Evolutionary conservation across 2,797 vertebrate species (phyloP), one percentile per base, ranked within the genome.

Genomic region (Eutrigla gurnardus): DNA sequence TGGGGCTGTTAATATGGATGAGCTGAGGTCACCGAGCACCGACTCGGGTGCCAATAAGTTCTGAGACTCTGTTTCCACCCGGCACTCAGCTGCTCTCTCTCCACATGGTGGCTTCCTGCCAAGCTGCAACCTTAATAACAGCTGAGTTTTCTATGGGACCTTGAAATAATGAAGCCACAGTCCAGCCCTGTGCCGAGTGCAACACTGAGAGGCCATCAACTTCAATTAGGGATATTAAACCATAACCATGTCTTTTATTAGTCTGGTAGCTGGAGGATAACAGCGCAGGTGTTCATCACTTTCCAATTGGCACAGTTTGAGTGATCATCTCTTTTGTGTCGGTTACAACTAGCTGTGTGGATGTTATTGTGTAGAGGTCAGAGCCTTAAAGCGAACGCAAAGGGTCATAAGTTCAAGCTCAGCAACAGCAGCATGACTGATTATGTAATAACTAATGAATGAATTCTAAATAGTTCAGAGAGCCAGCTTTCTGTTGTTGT

Each of bases 51-150:
- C 32, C 12, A 18, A 25, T 25, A 25, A 25, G 25, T 25, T 25
- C 25, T 25, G 25, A 25, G 25, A 25, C 25, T 25, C 11, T 15
- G 18, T 53, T 76, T 76, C 71, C 35, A 25, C 40, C n/a, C 62
- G 42, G 46, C 74, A 39, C 40, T 11, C 40, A 40, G 39, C 39
- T 2, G 54, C 42, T n/a, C 45, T 47, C 47, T 68, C 50, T 17
- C 61, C 45, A 15, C 81, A 25, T 2, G n/a, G 15, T 10, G 75
- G 70, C 78, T 35, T 62, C 45, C 57, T 39, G 73, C 77, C 78
- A 82, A 65, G 32, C 63, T 33, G 55, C 47, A 52, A 71, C 80
- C 58, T 55, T 9, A 50, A 73, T 47, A 57, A 68, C 32, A 54
- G 47, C 33, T 3, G 3, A 43, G 45, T 25, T 70, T 59, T 70